phyloP scores from a whole-genome alignment of 2,888 invertebrate species.

The Chelonus formosanus region DNA sequence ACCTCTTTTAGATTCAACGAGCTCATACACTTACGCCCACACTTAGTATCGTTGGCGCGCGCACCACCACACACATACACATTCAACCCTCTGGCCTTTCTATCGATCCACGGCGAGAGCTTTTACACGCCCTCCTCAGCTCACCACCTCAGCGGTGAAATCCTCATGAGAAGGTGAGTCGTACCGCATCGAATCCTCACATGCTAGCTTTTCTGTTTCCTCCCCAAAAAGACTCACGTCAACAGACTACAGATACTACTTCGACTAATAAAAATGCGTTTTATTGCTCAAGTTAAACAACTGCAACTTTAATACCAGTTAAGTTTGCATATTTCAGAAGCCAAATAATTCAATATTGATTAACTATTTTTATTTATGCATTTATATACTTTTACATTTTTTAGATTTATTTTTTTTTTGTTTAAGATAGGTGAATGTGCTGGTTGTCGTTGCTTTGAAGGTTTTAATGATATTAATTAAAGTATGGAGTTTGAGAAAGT shows the following conservation, averaged over 20 bases:
- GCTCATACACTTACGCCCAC: slow-evolving; percentile 45
- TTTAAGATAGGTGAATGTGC: too few species aligned
- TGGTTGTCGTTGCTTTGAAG: too few species aligned
- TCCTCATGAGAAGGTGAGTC: slow-evolving; percentile 46
- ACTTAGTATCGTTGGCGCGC: slow-evolving; percentile 34
- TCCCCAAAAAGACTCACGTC: slow-evolving; percentile 23
- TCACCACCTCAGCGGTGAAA: slow-evolving; percentile 39
- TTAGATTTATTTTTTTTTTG: too few species aligned
- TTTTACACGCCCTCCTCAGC: slow-evolving; percentile 56
- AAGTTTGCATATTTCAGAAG: too few species aligned
- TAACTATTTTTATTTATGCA: too few species aligned
- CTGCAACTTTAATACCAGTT: too few species aligned
- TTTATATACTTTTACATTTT: too few species aligned
- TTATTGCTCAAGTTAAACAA: too few species aligned
- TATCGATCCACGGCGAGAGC: slow-evolving; percentile 62
- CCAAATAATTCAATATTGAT: too few species aligned
- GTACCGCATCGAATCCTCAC: slow-evolving; percentile 28
- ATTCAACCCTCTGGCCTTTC: slow-evolving; percentile 58
- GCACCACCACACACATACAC: slow-evolving; percentile 36
- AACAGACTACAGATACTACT: not conserved
- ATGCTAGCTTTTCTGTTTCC: slow-evolving; percentile 27
- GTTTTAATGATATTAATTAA: too few species aligned
- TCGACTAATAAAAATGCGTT: too few species aligned
- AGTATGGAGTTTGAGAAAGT: too few species aligned
- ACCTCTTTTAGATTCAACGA: slow-evolving; percentile 52